These are phyloP conservation scores for Datnioides undecimradiatus DNA, from an alignment of 2,113 vertebrate species.

Conservation along the genomic window DNA sequence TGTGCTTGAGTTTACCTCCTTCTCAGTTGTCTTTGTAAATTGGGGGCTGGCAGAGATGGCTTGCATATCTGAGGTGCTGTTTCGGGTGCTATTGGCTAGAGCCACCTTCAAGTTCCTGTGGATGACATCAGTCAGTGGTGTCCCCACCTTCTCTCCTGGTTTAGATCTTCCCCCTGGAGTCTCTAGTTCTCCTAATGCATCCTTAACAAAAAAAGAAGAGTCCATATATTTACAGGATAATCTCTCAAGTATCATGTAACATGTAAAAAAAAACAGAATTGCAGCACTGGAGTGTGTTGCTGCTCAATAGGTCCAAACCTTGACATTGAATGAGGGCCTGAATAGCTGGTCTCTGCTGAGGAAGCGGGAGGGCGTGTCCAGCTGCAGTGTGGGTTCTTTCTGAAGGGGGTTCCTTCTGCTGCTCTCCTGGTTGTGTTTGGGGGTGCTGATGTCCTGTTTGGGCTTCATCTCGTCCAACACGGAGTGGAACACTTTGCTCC, in stretches of 20 bases:
- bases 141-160: constrained; percentile 80
- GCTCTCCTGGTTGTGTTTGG: constrained; percentile 54
- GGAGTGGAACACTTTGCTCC: constrained; percentile 91
- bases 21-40: constrained; percentile 72
- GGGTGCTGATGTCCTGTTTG: constrained; percentile 58
- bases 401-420: constrained; percentile 64
- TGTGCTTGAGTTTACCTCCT: constrained; percentile 57
- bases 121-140: constrained; percentile 93
- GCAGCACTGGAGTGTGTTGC: background rate
- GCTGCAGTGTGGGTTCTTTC: constrained; percentile 87
- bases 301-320: constrained; percentile 79
- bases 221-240: background rate
- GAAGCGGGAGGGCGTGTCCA: constrained; percentile 97
- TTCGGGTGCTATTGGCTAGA: constrained; percentile 89
- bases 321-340: constrained; percentile 93
- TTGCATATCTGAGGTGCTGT: constrained; percentile 66
- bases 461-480: constrained; percentile 84
- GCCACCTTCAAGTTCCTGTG: constrained; percentile 91
- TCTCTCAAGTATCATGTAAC: background rate
- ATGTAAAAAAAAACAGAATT: background rate
- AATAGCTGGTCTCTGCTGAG: constrained; percentile 94
- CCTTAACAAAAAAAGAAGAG: constrained; percentile 77
- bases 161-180: constrained; percentile 86
- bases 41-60: constrained; percentile 89
- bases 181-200: constrained; percentile 90